These are phyloP conservation scores for Neocrepidodera transversa DNA, from an alignment of 2,888 invertebrate species.

Conservation along the genomic window DNA sequence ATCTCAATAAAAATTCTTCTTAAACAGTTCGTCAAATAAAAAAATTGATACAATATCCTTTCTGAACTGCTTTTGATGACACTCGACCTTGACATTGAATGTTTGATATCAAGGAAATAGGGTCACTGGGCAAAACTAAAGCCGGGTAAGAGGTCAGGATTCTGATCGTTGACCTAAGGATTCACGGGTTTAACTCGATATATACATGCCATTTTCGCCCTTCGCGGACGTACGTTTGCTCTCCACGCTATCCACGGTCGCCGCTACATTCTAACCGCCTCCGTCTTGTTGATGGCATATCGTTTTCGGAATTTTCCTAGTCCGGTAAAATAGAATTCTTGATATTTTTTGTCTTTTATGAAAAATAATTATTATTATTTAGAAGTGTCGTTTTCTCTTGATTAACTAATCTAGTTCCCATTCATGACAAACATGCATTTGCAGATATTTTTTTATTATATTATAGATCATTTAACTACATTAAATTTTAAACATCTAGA, in stretches of 20 bases:
- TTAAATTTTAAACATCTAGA: too few species aligned
- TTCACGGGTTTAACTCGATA: slow-evolving; percentile 52
- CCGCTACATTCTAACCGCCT: slow-evolving; percentile 3
- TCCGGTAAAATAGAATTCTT: slow-evolving; percentile 4
- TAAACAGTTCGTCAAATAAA: too few species aligned
- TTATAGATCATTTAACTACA: too few species aligned
- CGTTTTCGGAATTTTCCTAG: slow-evolving; percentile 15
- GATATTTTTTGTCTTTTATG: too few species aligned
- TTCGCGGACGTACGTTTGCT: slow-evolving; percentile 34
- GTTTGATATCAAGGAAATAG: slow-evolving; percentile 47
- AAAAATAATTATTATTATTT: too few species aligned
- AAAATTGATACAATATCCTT: not conserved
- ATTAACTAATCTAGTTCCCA: too few species aligned
- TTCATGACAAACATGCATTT: too few species aligned
- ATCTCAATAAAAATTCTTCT: too few species aligned
- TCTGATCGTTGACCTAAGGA: slow-evolving; percentile 60
- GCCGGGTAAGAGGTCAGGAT: slow-evolving; percentile 53
- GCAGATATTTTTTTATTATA: too few species aligned
- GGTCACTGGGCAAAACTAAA: slow-evolving; percentile 56
- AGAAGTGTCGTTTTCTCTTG: too few species aligned
- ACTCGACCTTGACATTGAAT: slow-evolving; percentile 46
- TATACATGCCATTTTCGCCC: slow-evolving; percentile 50
- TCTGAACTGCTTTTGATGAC: slow-evolving; percentile 21
- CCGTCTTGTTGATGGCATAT: slow-evolving; percentile 18
- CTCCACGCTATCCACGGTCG: slow-evolving; percentile 22